Base-by-base conservation (phyloP, 2,113 vertebrate species). In the Corydoras maculifer region DNA sequence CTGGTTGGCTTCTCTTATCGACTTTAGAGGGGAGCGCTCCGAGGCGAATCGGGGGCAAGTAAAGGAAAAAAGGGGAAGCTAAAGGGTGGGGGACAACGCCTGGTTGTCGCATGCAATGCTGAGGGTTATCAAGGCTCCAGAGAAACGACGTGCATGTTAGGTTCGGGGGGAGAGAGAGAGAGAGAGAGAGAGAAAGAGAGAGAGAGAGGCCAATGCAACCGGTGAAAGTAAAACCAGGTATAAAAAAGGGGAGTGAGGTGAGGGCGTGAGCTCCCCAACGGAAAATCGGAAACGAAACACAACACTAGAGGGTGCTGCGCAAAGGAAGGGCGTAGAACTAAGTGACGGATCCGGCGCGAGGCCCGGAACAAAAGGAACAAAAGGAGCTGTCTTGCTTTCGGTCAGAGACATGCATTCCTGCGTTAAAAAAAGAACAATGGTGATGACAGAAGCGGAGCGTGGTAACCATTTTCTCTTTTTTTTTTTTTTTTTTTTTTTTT, bases 61-160 rank as follows among this genome's bases (percentile, higher is more conserved):
- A 85, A 86, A 86, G 67, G 43, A 72, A 79, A 81, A 70, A 77
- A 80, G 74, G 84, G 85, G 86, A 87, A 87, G 86, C 87, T 87
- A 83, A 79, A 25, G 18, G 18, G 18, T 25, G 83, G 65, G 65
- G 82, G 83, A 81, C 77, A 85, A 75, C 70, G 90, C 94, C 88
- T 93, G 91, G 92, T 95, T 92, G 90, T 87, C 1, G 93, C 96
- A 99, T 98, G 96, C 96, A 99, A 98, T 72, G 94, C 93, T 92
- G 94, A 93, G 91, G 93, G 92, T 93, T 92, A 86, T 94, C 91
- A 93, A 94, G 93, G 91, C 92, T 91, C 91, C 93, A 93, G 94
- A 91, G 91, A 94, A 25, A 91, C 91, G 88, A 92, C 96, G 96
- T 97, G 96, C 96, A 99, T 94, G 92, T 93, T 92, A 94, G 90